Percentiles rank a stretch among this genome's conserved stretches.
phyloP scores from a whole-genome alignment of 2,888 invertebrate species.

The Dryadula phaetusa region DNA sequence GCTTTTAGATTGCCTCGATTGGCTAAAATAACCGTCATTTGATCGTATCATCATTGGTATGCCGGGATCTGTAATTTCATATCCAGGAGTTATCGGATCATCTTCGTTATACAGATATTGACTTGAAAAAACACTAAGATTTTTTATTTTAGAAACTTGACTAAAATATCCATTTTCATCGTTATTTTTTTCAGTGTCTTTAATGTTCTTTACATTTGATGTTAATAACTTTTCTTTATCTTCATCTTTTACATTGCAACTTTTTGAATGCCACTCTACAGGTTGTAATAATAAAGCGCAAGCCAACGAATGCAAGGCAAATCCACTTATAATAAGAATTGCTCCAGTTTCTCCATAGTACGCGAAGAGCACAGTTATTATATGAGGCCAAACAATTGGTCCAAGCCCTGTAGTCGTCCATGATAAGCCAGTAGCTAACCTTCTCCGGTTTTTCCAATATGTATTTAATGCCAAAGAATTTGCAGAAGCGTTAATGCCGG shows the following conservation, averaged over 20 bases:
- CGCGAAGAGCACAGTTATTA: conserved; percentile 86
- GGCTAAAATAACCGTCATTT: conserved; percentile 86
- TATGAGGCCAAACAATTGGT: conserved; percentile 88
- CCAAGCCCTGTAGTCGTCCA: conserved; percentile 90
- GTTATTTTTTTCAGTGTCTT: conserved; percentile 53
- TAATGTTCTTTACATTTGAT: conserved; percentile 48
- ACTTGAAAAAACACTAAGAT: conserved; percentile 82
- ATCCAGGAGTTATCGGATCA: conserved; percentile 85
- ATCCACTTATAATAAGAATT: conserved; percentile 86
- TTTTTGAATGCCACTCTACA: conserved; percentile 88
- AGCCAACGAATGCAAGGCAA: conserved; percentile 87
- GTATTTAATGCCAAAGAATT: conserved; percentile 89
- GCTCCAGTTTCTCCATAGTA: conserved; percentile 87
- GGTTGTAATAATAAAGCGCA: conserved; percentile 89
- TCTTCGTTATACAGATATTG: conserved; percentile 87
- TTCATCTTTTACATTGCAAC: conserved; percentile 55
- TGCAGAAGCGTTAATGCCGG: conserved; percentile 87
- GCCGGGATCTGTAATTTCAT: conserved; percentile 87
- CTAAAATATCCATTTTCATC: conserved; percentile 74
- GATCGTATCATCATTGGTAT: conserved; percentile 87
- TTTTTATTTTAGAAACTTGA: conserved; percentile 70
- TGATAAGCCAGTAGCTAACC: conserved; percentile 88
- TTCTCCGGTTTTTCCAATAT: conserved; percentile 88
- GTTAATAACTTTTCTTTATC: conserved; percentile 62
- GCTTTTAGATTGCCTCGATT: conserved; percentile 75